Percentiles rank a stretch among this genome's conserved stretches.
Evolutionary conservation across 2,797 vertebrate genomes (phyloP).

Genomic region (Sebastes hopkinsi): DNA sequence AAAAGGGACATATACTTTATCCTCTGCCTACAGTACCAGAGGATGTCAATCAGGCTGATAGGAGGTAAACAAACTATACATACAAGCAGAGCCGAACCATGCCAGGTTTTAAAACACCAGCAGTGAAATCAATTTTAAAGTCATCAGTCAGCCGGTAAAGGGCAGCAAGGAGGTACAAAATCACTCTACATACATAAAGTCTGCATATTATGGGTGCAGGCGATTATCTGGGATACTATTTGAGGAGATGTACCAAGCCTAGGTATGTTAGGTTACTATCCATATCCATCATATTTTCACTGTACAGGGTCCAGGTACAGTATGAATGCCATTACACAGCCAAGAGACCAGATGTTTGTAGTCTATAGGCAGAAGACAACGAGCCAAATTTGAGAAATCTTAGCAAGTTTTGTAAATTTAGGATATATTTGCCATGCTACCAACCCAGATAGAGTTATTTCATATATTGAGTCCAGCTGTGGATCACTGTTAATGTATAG

Average conservation of each 20-base stretch:
- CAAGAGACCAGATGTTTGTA: neutral
- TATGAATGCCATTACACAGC: neutral
- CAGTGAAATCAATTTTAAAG: neutral
- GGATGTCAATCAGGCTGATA: neutral
- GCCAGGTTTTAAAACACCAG: neutral
- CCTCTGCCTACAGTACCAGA: neutral
- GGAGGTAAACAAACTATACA: neutral
- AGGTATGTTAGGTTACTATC: neutral
- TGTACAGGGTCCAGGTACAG: neutral
- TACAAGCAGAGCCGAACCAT: neutral
- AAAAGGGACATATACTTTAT: neutral
- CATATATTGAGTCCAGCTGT: neutral
- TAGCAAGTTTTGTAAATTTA: neutral
- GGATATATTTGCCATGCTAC: neutral
- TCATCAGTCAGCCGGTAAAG: neutral
- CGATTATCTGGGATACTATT: neutral
- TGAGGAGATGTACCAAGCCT: neutral
- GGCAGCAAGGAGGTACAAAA: neutral
- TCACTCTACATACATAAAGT: neutral
- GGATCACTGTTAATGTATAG: neutral
- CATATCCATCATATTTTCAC: neutral
- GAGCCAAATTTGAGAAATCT: neutral
- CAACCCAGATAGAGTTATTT: neutral
- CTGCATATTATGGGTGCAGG: neutral
- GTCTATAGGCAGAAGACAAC: neutral